phyloP scores from a whole-genome alignment of 2,888 invertebrate species.

The Drosophila antonietae region DNA sequence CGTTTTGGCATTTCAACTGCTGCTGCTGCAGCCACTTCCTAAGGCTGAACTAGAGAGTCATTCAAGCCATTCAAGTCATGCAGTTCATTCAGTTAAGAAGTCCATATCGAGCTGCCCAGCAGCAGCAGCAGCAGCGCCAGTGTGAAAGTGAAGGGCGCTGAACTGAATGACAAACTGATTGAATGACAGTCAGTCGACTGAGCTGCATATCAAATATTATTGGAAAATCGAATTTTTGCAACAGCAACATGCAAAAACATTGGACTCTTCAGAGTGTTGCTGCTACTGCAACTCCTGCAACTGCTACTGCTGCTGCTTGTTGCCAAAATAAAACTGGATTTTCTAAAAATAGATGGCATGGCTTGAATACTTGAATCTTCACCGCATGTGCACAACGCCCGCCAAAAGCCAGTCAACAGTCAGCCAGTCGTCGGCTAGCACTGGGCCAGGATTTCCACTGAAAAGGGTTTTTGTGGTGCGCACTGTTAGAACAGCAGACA shows the following conservation, averaged over 20 bases:
- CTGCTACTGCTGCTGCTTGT: not conserved
- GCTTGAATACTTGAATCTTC: slow-evolving; percentile 81
- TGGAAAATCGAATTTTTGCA: slow-evolving; percentile 20
- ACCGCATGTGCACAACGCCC: slow-evolving; percentile 80
- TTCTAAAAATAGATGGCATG: slow-evolving; percentile 82
- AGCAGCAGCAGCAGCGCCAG: slow-evolving; percentile 3
- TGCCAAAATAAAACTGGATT: slow-evolving; percentile 82
- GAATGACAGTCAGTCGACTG: slow-evolving; percentile 8
- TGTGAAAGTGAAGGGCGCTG: slow-evolving; percentile 73
- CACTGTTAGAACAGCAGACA: slow-evolving; percentile 31
- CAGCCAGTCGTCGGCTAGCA: not conserved
- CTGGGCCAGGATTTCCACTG: slow-evolving; percentile 13
- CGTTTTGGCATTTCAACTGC: slow-evolving; percentile 59
- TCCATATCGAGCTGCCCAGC: slow-evolving; percentile 44
- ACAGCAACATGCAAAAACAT: slow-evolving; percentile 66
- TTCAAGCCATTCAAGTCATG: slow-evolving; percentile 14
- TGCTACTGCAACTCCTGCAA: not conserved
- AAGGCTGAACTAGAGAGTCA: slow-evolving; percentile 27
- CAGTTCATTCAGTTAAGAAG: slow-evolving; percentile 41
- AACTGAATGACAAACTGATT: slow-evolving; percentile 24
- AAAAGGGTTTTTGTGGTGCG: slow-evolving; percentile 34
- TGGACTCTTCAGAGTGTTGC: slow-evolving; percentile 17
- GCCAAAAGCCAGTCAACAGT: slow-evolving; percentile 53
- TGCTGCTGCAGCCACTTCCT: slow-evolving; percentile 3
- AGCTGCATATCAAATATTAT: slow-evolving; percentile 1